Conservation (phyloP, 2,113 vertebrate genomes). For the Cercopithecus mona region DNA sequence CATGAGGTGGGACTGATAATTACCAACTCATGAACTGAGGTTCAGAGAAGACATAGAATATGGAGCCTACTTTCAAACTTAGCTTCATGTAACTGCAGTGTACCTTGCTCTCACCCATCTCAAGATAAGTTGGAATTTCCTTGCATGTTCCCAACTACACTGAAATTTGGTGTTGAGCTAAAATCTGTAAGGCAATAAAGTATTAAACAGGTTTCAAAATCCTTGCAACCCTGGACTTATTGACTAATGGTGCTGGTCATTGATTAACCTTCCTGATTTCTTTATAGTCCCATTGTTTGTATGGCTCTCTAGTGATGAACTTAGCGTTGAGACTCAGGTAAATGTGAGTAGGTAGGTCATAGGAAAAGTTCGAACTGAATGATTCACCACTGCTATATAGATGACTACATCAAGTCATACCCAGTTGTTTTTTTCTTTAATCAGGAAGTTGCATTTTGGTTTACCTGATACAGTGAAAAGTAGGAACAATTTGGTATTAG, state of each 20-base stretch:
- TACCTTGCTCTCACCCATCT: background rate
- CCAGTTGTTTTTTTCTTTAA: background rate
- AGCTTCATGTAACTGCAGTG: background rate
- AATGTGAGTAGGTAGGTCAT: background rate
- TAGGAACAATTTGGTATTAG: background rate
- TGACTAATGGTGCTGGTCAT: background rate
- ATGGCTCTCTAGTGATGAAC: background rate
- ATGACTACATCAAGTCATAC: background rate
- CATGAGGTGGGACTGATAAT: background rate
- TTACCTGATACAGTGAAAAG: background rate
- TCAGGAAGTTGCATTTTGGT: background rate
- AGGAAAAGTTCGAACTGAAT: background rate
- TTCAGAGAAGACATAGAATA: background rate
- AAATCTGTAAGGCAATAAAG: background rate
- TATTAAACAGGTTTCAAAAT: background rate
- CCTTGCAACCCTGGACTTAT: background rate
- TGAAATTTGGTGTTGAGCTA: conserved; percentile 1
- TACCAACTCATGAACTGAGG: background rate
- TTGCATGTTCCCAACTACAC: background rate
- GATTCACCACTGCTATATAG: background rate
- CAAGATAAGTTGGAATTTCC: background rate
- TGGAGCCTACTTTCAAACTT: background rate
- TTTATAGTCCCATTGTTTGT: background rate
- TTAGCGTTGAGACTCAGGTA: background rate
- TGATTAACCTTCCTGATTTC: background rate